A percentile compares a stretch with the other conserved stretches of the same genome.
Conservation (phyloP, 35 echinoderm and acorn worm species). For the Anneissia japonica region DNA sequence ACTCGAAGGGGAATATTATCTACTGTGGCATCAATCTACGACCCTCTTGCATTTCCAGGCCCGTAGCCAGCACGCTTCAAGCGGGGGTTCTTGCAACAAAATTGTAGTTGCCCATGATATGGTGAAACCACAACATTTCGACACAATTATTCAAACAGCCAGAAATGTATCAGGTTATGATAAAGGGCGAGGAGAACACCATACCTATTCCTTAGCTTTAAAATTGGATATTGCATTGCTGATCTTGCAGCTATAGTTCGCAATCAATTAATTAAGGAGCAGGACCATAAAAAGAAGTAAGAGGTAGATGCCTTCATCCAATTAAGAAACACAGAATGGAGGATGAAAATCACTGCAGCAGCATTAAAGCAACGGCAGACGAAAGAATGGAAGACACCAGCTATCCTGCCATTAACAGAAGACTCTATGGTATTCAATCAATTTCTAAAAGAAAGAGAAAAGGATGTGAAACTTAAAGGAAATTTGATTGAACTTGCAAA, state of each 20-base stretch:
- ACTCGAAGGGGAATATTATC: slow-evolving; percentile 37
- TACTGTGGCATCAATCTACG: slow-evolving; percentile 41
- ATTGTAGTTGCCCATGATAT: background rate
- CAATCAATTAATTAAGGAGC: background rate
- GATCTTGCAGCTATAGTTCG: background rate
- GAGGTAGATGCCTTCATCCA: slow-evolving; percentile 24
- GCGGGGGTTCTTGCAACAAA: background rate
- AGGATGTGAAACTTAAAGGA: background rate
- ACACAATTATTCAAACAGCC: background rate
- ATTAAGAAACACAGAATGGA: slow-evolving; percentile 10
- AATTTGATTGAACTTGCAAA: slow-evolving; percentile 17
- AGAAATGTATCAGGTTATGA: background rate
- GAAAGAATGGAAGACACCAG: no score
- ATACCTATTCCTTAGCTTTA: slow-evolving; percentile 7
- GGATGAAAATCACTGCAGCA: slow-evolving; percentile 24
- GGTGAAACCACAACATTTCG: background rate
- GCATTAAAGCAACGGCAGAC: background rate
- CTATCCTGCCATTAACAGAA: no score
- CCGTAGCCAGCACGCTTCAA: no score
- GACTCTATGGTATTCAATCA: no score
- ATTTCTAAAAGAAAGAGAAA: background rate
- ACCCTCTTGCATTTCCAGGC: slow-evolving; percentile 42
- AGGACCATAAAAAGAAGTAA: background rate
- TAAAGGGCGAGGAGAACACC: background rate
- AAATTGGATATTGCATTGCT: background rate